These are phyloP conservation scores for Ciconia nigra DNA, from an alignment of 2,797 vertebrate species.

Conservation along the genomic window DNA sequence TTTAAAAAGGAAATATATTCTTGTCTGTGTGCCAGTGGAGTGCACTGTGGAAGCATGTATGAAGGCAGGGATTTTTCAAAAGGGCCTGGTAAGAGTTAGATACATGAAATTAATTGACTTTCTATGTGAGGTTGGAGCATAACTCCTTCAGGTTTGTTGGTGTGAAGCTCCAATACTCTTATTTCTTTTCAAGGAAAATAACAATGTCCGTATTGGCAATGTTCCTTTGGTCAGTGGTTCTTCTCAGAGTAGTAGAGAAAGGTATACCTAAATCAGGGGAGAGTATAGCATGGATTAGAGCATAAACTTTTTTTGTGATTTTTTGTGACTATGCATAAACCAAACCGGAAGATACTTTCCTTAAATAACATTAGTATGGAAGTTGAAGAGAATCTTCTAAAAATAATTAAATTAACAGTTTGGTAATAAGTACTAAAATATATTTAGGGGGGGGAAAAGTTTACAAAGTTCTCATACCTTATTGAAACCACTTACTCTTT, in stretches of 20 bases:
- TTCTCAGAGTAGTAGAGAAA: neutral
- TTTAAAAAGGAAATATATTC: neutral
- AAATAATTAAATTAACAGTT: neutral
- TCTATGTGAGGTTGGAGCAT: neutral
- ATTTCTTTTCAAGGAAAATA: neutral
- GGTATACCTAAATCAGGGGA: neutral
- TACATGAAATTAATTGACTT: neutral
- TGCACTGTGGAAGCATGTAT: conserved; percentile 24
- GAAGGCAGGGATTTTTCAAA: neutral
- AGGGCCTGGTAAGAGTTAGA: neutral
- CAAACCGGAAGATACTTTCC: neutral
- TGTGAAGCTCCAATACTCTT: neutral
- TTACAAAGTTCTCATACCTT: neutral
- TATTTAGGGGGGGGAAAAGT: neutral
- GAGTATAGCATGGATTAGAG: neutral
- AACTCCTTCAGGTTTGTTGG: neutral
- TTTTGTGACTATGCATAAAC: neutral
- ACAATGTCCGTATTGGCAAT: rapidly evolving
- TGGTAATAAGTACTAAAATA: neutral
- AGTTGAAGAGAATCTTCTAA: neutral
- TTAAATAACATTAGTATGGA: neutral
- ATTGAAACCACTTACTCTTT: neutral
- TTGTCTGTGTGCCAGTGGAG: conserved; percentile 29
- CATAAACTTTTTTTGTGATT: neutral
- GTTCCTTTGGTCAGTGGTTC: neutral